Conservation (phyloP, 2,113 vertebrate genomes). For the Oryzias javanicus region DNA sequence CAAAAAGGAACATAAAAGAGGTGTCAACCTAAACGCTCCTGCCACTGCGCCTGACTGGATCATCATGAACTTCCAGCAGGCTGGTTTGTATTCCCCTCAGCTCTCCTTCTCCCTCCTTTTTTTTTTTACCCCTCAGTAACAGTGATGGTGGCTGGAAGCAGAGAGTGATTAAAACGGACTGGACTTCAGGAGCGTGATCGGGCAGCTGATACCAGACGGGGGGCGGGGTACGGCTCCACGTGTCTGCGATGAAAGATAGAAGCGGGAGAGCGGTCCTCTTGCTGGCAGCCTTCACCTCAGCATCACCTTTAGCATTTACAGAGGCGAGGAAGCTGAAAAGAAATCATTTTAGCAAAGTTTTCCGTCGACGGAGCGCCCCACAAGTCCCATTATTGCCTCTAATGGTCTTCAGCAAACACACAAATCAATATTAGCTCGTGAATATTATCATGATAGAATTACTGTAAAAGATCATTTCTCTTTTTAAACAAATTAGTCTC, state of each 20-base stretch:
- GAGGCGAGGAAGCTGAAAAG: background rate
- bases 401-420: constrained; percentile 9
- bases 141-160: constrained; percentile 31
- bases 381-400: constrained; percentile 4
- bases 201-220: constrained; percentile 21
- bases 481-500: no score
- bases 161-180: constrained; percentile 55
- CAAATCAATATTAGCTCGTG: constrained; percentile 17
- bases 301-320: constrained; percentile 39
- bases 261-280: constrained; percentile 13
- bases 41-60: background rate
- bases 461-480: no score
- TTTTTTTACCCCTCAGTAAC: constrained; percentile 5
- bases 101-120: constrained; percentile 7
- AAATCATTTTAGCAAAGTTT: background rate
- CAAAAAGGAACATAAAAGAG: no score
- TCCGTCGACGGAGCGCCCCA: background rate
- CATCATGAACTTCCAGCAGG: constrained; percentile 14
- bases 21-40: no score
- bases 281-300: constrained; percentile 29
- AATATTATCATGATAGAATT: constrained; percentile 6
- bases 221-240: constrained; percentile 9
- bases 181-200: constrained; percentile 37
- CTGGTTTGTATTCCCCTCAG: constrained; percentile 49
- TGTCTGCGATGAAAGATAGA: constrained; percentile 31